Percentiles rank a stretch among this genome's conserved stretches.
Conservation (phyloP, 2,888 invertebrate genomes). For the Spodoptera littoralis region DNA sequence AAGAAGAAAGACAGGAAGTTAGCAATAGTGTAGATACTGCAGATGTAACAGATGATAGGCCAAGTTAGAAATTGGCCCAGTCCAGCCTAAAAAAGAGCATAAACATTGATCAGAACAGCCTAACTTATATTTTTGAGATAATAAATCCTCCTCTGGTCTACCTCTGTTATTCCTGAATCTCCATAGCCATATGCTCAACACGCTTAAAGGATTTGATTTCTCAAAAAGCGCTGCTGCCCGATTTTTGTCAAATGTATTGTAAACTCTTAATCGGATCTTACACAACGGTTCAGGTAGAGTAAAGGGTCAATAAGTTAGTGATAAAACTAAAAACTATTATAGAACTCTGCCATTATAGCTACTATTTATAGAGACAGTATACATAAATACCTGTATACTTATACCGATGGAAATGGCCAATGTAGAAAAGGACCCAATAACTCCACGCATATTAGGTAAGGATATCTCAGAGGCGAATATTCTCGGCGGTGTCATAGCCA, state of each 20-base stretch:
- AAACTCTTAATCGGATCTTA: too few species aligned
- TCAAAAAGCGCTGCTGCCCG: too few species aligned
- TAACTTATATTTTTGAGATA: too few species aligned
- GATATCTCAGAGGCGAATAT: conserved; percentile 90
- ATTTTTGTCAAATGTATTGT: too few species aligned
- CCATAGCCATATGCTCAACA: too few species aligned
- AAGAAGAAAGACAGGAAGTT: conserved; percentile 54
- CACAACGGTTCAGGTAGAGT: conserved; percentile 36
- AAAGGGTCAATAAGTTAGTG: too few species aligned
- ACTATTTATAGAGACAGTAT: conserved; percentile 58
- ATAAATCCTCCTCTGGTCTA: too few species aligned
- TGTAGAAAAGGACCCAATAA: conserved; percentile 90
- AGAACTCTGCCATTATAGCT: too few species aligned
- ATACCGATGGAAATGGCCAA: conserved; percentile 91
- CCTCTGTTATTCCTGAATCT: too few species aligned
- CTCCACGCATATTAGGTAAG: conserved; percentile 91
- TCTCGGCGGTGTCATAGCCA: conserved; percentile 89
- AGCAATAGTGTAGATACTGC: conserved; percentile 50
- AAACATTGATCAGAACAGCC: too few species aligned
- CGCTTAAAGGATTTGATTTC: too few species aligned
- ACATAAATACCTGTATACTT: conserved; percentile 71
- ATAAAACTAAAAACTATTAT: too few species aligned
- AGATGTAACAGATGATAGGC: conserved; percentile 61
- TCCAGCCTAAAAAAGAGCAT: conserved; percentile 61
- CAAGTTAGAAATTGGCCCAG: conserved; percentile 65